phyloP scores from a whole-genome alignment of 2,888 invertebrate genomes.

The Rhogogaster chlorosoma region DNA sequence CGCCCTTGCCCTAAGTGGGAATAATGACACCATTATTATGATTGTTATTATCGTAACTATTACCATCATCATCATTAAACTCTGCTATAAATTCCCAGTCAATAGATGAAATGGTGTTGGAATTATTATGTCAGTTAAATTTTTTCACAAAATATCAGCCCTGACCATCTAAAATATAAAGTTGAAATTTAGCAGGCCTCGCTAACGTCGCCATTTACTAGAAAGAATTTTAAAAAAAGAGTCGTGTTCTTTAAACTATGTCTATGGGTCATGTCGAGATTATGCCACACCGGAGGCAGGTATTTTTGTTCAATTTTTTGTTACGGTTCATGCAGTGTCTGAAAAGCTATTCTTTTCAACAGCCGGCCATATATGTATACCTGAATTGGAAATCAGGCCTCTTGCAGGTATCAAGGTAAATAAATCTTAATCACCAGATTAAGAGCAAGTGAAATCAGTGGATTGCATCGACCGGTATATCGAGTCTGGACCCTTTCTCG shows the following conservation, averaged over 20 bases:
- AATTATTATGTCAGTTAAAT: neutral
- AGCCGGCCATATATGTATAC: neutral
- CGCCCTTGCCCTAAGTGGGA: too few relatives aligned
- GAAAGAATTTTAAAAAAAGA: neutral
- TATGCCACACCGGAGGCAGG: neutral
- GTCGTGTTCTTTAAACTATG: neutral
- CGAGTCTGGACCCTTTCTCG: neutral
- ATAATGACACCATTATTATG: too few relatives aligned
- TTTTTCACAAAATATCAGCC: neutral
- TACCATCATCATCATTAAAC: neutral
- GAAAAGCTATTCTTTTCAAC: neutral
- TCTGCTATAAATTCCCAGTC: neutral
- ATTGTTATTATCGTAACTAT: too few relatives aligned
- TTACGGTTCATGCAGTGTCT: neutral
- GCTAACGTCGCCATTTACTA: neutral
- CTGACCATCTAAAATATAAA: too few relatives aligned
- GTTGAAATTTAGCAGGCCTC: too few relatives aligned
- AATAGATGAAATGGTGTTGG: neutral
- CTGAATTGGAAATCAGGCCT: constrained; percentile 21
- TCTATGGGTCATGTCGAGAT: neutral
- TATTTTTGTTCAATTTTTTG: too few relatives aligned
- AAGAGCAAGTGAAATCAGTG: constrained; percentile 11
- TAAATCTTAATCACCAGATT: constrained; percentile 22
- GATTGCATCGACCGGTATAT: constrained; percentile 5
- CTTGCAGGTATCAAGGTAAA: constrained; percentile 11